A percentile compares a stretch with the other conserved stretches of the same genome.
Conservation (phyloP, 2,113 vertebrate species). For the Nibea coibor region DNA sequence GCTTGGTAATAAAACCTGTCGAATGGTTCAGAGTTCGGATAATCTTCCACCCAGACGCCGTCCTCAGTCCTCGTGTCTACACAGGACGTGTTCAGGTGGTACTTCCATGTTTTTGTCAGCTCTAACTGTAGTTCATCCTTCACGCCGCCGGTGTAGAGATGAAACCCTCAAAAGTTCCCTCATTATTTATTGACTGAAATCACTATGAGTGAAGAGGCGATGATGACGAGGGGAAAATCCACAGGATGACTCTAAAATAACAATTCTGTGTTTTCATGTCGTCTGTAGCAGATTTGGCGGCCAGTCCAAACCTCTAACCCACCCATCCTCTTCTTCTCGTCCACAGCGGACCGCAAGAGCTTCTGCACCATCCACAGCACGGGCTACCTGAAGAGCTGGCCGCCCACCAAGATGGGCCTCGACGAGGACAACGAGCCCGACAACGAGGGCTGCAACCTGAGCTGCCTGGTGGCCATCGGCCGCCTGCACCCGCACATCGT, state of each 20-base stretch:
- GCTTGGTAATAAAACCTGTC: not conserved
- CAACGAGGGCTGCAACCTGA: slow-evolving; percentile 97
- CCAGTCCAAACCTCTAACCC: slow-evolving; percentile 1
- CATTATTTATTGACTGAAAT: not conserved
- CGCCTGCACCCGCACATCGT: slow-evolving; percentile 95
- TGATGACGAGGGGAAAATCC: too few species aligned
- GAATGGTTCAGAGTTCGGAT: not conserved
- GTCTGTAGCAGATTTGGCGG: not conserved
- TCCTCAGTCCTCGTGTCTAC: not conserved
- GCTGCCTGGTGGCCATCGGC: slow-evolving; percentile 98
- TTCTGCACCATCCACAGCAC: slow-evolving; percentile 99
- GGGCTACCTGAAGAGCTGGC: slow-evolving; percentile 99
- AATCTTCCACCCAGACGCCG: too few species aligned
- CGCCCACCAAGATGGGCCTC: slow-evolving; percentile 97
- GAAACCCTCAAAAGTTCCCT: not conserved
- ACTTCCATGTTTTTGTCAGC: not conserved
- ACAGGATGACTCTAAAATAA: not conserved
- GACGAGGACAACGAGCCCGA: slow-evolving; percentile 97
- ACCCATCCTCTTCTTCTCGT: not conserved
- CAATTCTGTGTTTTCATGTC: not conserved
- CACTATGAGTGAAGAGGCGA: not conserved
- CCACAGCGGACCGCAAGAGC: slow-evolving; percentile 94
- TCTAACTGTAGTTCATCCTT: not conserved
- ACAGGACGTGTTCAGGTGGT: not conserved
- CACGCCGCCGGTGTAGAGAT: not conserved